A percentile compares a stretch with the other conserved stretches of the same genome.
These are phyloP conservation scores for Dastarcus helophoroides DNA, from an alignment of 2,888 invertebrate genomes.

Conservation along the genomic window DNA sequence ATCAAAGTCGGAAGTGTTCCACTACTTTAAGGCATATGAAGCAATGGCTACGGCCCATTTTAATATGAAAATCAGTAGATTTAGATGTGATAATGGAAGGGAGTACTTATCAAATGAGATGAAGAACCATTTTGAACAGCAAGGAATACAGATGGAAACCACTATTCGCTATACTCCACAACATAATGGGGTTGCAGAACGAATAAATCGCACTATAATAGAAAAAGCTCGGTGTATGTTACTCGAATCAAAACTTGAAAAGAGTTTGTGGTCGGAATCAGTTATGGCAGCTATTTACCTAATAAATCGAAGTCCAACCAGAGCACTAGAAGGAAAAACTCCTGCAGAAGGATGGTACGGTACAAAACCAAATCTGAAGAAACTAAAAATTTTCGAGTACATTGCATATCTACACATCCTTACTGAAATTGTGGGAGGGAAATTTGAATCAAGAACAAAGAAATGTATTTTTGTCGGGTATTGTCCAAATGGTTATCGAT, in stretches of 20 bases:
- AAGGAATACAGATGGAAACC: slow-evolving; percentile 21
- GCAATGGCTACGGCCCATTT: slow-evolving; percentile 13
- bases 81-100: slow-evolving; percentile 22
- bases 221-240: slow-evolving; percentile 28
- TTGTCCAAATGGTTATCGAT: slow-evolving; percentile 14
- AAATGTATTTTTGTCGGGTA: slow-evolving; percentile 12
- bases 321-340: slow-evolving; percentile 23
- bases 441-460: slow-evolving; percentile 8
- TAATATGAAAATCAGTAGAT: slow-evolving; percentile 2
- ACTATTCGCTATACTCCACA: slow-evolving; percentile 17
- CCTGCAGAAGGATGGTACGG: slow-evolving; percentile 28
- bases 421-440: slow-evolving; percentile 8
- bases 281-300: slow-evolving; percentile 25
- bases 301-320: slow-evolving; percentile 26
- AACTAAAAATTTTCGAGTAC: slow-evolving; percentile 24
- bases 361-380: slow-evolving; percentile 23
- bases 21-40: slow-evolving; percentile 18
- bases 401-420: slow-evolving; percentile 8
- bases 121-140: slow-evolving; percentile 16
- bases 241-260: slow-evolving; percentile 20
- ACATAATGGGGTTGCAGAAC: too few relatives aligned
- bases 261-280: slow-evolving; percentile 29
- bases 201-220: too few relatives aligned
- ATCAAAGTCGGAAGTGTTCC: slow-evolving; percentile 5
- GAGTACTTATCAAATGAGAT: slow-evolving; percentile 25